Percentiles rank a stretch among this genome's conserved stretches.
These are phyloP conservation scores for Ispidina lecontei DNA, from an alignment of 2,797 vertebrate genomes.

Conservation along the genomic window DNA sequence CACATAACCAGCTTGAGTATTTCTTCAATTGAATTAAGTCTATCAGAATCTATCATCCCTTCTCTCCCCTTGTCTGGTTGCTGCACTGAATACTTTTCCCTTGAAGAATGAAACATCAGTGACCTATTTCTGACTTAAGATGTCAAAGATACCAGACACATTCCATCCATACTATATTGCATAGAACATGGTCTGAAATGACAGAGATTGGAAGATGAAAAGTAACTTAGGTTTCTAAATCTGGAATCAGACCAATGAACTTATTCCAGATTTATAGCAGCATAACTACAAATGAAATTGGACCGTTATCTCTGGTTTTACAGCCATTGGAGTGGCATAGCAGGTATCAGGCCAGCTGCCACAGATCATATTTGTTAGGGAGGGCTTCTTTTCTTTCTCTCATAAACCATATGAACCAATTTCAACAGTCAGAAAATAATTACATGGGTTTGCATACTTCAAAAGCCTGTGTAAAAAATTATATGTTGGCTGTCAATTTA, in stretches of 20 bases:
- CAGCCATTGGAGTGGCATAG: neutral
- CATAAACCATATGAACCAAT: constrained; percentile 13
- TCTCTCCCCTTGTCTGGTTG: neutral
- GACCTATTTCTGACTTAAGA: constrained; percentile 10
- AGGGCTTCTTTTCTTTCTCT: constrained; percentile 21
- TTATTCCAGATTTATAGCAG: constrained; percentile 20
- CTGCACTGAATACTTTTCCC: neutral
- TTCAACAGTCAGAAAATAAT: constrained; percentile 61
- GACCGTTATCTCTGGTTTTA: neutral
- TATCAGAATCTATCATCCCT: neutral
- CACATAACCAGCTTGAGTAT: neutral
- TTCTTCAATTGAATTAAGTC: neutral
- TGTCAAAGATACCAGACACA: neutral
- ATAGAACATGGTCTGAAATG: neutral
- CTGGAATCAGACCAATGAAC: constrained; percentile 17
- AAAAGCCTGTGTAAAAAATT: constrained; percentile 48
- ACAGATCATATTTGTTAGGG: neutral
- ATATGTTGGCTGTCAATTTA: constrained; percentile 9
- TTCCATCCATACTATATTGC: neutral
- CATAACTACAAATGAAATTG: constrained; percentile 15
- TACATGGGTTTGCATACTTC: constrained; percentile 45
- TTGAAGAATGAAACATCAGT: neutral
- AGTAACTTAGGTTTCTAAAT: neutral
- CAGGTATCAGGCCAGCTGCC: constrained; percentile 18
- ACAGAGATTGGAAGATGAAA: neutral